Base-by-base conservation (phyloP, 2,113 vertebrate genomes). In the Paracyprichromis sp. region DNA sequence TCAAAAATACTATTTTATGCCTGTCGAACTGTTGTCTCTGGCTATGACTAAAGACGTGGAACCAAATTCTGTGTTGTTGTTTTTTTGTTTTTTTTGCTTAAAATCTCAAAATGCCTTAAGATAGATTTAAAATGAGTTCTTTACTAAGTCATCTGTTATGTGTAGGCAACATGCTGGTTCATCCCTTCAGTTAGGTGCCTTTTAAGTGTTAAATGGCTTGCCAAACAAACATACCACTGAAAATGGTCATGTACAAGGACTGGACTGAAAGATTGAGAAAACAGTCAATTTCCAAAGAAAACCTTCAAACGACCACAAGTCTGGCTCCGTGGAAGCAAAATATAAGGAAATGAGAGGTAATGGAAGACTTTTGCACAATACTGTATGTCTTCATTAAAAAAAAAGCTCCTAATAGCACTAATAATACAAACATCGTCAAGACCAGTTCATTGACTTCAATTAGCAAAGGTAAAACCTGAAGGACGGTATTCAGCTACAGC, bases 1-100 rank as follows among this genome's bases (percentile, higher is more conserved):
- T 66, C 61, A 0, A 66, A 66, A 66, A 66, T 66, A n/a, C 31
- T n/a, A 66, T n/a, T 8, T 8, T n/a, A 66, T 0, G 0, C 61
- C 1, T 38, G 61, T 66, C 0, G 10, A 66, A 38, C 31, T 66
- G 17, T 2, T 38, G 61, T 66, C 19, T 66, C 34, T 66, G 61
- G 17, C 61, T 66, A 12, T 66, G 34, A 66, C 6, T 38, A 36
- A 66, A 66, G 17, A n/a, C 2, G 0, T 38, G 34, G 61, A 2
- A 66, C 10, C 31, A 66, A 66, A 66, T 66, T 5, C n/a, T 36
- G 0, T 34, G 6, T 26, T 26, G 10, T 2, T 1, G 24, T 1
- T 3, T 9, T 19, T 5, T 10, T 4, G 38, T 38, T 13, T 31
- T 26, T 61, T 36, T 63, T 19, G 16, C 29, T 34, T 61, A 61